A percentile compares a stretch with the other conserved stretches of the same genome.
phyloP scores from a whole-genome alignment of 2,113 vertebrate genomes.

The Mobula birostris region DNA sequence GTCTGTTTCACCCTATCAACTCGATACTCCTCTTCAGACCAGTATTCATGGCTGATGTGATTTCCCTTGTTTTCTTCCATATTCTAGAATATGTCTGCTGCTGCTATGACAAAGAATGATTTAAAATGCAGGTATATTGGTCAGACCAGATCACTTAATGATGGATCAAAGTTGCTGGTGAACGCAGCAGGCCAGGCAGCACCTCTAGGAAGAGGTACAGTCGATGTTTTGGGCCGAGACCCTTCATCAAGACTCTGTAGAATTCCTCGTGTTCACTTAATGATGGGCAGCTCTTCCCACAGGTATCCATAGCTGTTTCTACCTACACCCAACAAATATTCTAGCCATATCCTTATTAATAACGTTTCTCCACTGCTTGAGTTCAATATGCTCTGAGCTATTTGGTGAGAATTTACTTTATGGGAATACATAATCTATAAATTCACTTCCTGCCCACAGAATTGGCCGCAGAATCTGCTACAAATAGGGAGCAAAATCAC shows the following conservation, averaged over 20 bases:
- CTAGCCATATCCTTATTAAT: neutral
- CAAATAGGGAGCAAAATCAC: neutral
- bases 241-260: no score
- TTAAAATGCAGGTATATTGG: neutral
- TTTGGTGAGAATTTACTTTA: neutral
- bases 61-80: neutral
- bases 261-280: no score
- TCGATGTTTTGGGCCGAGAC: no score
- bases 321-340: neutral
- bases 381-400: neutral
- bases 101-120: neutral
- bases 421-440: neutral
- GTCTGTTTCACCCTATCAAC: neutral
- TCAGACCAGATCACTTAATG: neutral
- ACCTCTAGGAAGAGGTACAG: no score
- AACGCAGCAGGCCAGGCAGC: no score
- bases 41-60: neutral
- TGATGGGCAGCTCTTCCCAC: no score
- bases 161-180: no score
- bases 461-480: neutral
- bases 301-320: neutral
- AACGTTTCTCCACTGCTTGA: neutral
- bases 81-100: neutral
- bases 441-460: neutral
- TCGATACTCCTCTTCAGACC: neutral